Evolutionary conservation across 2,888 invertebrate genomes (phyloP).

Genomic region (Dryadula phaetusa): DNA sequence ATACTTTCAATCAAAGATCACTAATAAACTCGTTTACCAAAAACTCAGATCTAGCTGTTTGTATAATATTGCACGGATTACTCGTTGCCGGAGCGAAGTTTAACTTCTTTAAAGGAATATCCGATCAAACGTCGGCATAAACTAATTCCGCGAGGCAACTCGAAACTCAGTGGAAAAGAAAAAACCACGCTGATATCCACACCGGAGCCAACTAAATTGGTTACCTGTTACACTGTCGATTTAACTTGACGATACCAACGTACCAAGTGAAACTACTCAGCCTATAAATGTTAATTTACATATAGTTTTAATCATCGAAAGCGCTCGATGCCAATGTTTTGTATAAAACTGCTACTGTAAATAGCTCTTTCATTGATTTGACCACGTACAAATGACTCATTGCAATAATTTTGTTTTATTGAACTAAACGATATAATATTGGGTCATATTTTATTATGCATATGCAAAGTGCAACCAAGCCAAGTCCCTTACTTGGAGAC

Average conservation of each 20-base stretch:
- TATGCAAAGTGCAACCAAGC: background rate
- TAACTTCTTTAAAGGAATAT: slow-evolving; percentile 80
- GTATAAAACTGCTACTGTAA: slow-evolving; percentile 9
- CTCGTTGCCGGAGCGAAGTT: slow-evolving; percentile 60
- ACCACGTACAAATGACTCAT: slow-evolving; percentile 14
- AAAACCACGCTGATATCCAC: slow-evolving; percentile 69
- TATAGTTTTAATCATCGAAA: slow-evolving; percentile 15
- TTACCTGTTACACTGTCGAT: slow-evolving; percentile 75
- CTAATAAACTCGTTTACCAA: slow-evolving; percentile 59
- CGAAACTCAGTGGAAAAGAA: slow-evolving; percentile 69
- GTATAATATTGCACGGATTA: slow-evolving; percentile 64
- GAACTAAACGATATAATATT: slow-evolving; percentile 3
- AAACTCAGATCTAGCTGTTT: slow-evolving; percentile 57
- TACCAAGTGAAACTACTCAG: slow-evolving; percentile 40
- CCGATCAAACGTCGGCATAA: slow-evolving; percentile 80
- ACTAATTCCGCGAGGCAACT: slow-evolving; percentile 82
- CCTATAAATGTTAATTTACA: slow-evolving; percentile 18
- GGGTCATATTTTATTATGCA: background rate
- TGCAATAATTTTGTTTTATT: slow-evolving; percentile 8
- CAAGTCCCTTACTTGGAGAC: background rate
- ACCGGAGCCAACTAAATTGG: slow-evolving; percentile 71
- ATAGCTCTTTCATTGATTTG: slow-evolving; percentile 22
- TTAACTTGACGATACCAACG: slow-evolving; percentile 58
- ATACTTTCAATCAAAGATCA: slow-evolving; percentile 53
- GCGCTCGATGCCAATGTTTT: slow-evolving; percentile 1